These are phyloP conservation scores for Thaumatotibia leucotreta DNA, from an alignment of 1,140 invertebrate genomes.

Conservation along the genomic window DNA sequence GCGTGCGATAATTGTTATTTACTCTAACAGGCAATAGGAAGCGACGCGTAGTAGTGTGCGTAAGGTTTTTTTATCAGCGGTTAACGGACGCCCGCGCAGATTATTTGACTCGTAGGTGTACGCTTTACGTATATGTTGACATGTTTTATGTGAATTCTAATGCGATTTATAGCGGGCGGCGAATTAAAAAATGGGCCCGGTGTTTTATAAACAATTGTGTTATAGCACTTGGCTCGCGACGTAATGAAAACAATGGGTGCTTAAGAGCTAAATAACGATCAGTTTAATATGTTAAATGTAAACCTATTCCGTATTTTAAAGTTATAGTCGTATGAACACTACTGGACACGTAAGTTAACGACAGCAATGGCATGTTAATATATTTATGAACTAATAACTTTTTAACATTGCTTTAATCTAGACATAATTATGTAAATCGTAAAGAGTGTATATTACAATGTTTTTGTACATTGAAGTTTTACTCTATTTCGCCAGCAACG, in stretches of 20 bases:
- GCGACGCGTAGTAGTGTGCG: conserved; percentile 34
- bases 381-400: too few species aligned
- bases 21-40: conserved; percentile 45
- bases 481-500: not conserved
- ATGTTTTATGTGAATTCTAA: conserved; percentile 4
- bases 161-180: not conserved
- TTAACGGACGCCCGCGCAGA: conserved; percentile 50
- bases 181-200: not conserved
- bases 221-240: not conserved
- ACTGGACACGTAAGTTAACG: too few species aligned
- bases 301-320: too few species aligned
- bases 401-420: too few species aligned
- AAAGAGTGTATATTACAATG: not conserved
- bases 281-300: too few species aligned
- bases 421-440: too few species aligned
- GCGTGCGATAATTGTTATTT: conserved; percentile 48
- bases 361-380: too few species aligned
- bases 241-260: not conserved
- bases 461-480: not conserved
- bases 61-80: conserved; percentile 49
- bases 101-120: conserved; percentile 45
- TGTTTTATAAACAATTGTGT: not conserved
- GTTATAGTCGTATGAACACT: too few species aligned
- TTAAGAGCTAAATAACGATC: not conserved
- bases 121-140: conserved; percentile 34